Evolutionary conservation across 2,113 vertebrate genomes (phyloP).

Genomic region (Cheilinus undulatus): DNA sequence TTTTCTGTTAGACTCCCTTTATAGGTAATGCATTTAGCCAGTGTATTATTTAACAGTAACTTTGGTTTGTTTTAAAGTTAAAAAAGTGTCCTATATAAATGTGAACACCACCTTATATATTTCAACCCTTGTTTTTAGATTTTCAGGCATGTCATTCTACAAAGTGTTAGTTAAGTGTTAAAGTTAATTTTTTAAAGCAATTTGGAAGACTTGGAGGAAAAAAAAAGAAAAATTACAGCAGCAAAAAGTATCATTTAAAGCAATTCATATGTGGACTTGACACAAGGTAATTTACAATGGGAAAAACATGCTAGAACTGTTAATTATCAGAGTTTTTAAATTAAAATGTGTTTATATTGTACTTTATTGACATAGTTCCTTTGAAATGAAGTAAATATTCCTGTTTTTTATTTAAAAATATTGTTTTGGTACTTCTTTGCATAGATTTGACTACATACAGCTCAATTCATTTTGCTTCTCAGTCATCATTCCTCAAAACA

Average conservation of each 20-base stretch:
- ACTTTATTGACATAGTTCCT: conserved; percentile 41
- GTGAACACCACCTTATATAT: neutral
- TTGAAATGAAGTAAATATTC: conserved; percentile 40
- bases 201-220: neutral
- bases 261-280: conserved; percentile 13
- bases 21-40: neutral
- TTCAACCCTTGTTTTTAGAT: neutral
- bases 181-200: neutral
- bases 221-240: neutral
- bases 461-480: neutral
- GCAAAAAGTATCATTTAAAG: neutral
- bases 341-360: conserved; percentile 54
- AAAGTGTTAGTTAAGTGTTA: neutral
- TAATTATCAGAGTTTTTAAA: conserved; percentile 31
- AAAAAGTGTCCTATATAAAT: neutral
- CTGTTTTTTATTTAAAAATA: conserved; percentile 22
- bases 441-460: neutral
- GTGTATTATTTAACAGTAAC: conserved; percentile 18
- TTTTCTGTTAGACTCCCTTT: neutral
- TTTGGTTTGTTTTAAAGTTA: conserved; percentile 6
- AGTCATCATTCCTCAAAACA: neutral
- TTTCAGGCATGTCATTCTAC: neutral
- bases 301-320: conserved; percentile 25
- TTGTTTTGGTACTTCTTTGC: conserved; percentile 14
- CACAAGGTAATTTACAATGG: neutral